Evolutionary conservation across 2,113 vertebrate species (phyloP).

Genomic region (Accipiter cooperii): DNA sequence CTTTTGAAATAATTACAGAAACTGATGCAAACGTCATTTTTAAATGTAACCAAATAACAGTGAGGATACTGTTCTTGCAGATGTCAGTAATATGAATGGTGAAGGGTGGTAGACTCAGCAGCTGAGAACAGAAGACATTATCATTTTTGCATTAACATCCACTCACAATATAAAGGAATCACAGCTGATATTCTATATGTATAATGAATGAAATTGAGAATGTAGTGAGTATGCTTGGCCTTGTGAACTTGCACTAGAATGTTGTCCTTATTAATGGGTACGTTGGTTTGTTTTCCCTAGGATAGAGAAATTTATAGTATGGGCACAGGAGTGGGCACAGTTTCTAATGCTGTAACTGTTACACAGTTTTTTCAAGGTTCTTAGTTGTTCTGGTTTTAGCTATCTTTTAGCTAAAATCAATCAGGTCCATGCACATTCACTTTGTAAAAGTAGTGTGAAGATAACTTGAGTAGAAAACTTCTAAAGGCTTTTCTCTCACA

Average conservation of each 20-base stretch:
- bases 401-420: not conserved
- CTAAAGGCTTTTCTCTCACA: not conserved
- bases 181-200: not conserved
- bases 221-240: not conserved
- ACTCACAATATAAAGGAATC: not conserved
- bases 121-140: not conserved
- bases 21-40: not conserved
- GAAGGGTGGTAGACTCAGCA: not conserved
- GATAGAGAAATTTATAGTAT: not conserved
- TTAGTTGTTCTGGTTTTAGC: not conserved
- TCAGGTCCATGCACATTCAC: not conserved
- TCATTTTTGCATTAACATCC: not conserved
- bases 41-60: not conserved
- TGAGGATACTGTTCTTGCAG: not conserved
- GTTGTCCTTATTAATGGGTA: not conserved
- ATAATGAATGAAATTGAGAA: not conserved
- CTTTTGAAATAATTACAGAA: not conserved
- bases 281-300: not conserved
- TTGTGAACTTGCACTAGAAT: not conserved
- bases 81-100: not conserved
- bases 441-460: not conserved
- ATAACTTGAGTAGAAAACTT: not conserved
- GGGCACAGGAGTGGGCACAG: not conserved
- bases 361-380: not conserved
- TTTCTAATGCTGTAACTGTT: not conserved